These are phyloP conservation scores for Oceanodroma leucorhoa DNA, from an alignment of 2,797 vertebrate species.

Conservation along the genomic window DNA sequence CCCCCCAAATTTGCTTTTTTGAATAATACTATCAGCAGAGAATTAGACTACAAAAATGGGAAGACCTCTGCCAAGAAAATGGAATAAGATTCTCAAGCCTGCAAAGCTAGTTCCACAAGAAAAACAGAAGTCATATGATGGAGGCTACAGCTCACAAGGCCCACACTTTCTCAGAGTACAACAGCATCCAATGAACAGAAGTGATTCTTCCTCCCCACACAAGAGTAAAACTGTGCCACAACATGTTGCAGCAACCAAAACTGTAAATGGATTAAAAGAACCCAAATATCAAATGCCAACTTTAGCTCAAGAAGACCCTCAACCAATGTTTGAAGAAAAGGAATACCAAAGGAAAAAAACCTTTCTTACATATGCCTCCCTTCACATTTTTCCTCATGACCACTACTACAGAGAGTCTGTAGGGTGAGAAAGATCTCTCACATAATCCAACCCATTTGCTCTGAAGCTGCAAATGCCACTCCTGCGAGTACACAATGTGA, in stretches of 20 bases:
- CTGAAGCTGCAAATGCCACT: slow-evolving; percentile 6
- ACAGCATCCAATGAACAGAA: neutral
- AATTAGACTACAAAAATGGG: neutral
- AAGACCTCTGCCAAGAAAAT: neutral
- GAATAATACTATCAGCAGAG: neutral
- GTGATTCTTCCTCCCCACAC: neutral
- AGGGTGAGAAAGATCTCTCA: neutral
- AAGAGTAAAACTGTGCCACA: neutral
- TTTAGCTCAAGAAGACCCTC: neutral
- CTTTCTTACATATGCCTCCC: neutral
- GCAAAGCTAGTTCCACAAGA: neutral
- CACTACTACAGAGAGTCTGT: neutral
- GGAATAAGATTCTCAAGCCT: neutral
- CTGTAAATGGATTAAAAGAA: neutral
- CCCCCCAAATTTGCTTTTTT: neutral
- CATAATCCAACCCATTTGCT: neutral
- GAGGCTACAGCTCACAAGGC: neutral
- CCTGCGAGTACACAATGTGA: neutral
- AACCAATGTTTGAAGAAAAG: neutral
- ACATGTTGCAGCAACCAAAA: neutral
- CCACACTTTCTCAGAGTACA: neutral
- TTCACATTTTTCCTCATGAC: neutral
- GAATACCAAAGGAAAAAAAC: neutral
- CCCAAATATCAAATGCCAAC: neutral
- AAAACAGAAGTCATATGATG: neutral